Percentiles rank a stretch among this genome's conserved stretches.
phyloP scores from a whole-genome alignment of 2,797 vertebrate species.

The Rhabdomys pumilio region DNA sequence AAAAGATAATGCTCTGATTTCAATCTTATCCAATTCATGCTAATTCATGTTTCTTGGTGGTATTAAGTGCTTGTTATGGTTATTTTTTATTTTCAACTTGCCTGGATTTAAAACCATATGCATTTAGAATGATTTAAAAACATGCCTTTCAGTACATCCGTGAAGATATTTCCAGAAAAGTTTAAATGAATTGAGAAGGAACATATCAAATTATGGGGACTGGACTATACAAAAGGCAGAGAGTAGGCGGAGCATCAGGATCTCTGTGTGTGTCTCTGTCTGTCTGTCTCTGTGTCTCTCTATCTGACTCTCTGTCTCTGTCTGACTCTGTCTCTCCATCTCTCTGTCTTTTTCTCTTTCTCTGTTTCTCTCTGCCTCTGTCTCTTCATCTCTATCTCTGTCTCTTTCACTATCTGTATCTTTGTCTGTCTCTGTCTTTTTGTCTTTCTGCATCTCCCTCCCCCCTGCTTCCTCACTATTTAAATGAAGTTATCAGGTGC shows the following conservation, averaged over 20 bases:
- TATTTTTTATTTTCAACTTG: neutral
- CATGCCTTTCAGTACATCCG: neutral
- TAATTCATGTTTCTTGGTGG: neutral
- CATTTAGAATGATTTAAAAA: neutral
- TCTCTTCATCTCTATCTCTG: too few species aligned
- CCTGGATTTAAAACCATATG: neutral
- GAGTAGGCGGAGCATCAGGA: too few species aligned
- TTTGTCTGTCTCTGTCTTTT: accelerated
- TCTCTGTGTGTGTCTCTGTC: neutral
- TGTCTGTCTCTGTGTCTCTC: neutral
- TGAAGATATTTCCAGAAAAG: neutral
- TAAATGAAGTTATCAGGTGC: neutral
- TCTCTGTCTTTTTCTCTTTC: neutral
- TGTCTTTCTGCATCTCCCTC: too few species aligned
- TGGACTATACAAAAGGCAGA: neutral
- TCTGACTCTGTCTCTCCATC: too few species aligned
- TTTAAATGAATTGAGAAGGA: neutral
- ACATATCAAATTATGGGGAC: too few species aligned
- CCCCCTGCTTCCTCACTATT: neutral
- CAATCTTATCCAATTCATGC: constrained; percentile 5
- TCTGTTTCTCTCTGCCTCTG: neutral
- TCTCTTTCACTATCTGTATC: too few species aligned
- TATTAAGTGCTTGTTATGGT: neutral
- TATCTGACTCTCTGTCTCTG: neutral
- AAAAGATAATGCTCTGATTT: neutral